Conservation (phyloP, 2,888 invertebrate genomes). For the Troglohyphantes excavatus region DNA sequence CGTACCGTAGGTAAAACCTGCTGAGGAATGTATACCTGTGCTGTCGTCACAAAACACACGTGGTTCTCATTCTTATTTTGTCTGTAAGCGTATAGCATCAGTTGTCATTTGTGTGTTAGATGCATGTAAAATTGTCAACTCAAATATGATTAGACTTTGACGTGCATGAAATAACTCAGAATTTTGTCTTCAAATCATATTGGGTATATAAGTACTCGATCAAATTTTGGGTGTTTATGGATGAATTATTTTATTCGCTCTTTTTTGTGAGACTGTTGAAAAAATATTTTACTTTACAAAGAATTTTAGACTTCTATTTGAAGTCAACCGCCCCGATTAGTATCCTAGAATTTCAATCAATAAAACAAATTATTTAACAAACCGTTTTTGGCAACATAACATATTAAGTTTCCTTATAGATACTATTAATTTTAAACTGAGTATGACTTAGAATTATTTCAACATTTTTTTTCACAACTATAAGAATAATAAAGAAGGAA, state of each 20-base stretch:
- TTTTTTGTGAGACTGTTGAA: conserved; percentile 22
- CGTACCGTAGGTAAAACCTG: conserved; percentile 63
- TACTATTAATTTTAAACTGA: too few species aligned
- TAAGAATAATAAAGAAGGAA: too few species aligned
- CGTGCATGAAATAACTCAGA: conserved; percentile 49
- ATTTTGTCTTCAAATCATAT: conserved; percentile 43
- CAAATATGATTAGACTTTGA: conserved; percentile 58
- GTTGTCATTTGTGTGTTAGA: conserved; percentile 73
- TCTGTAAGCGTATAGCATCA: conserved; percentile 72
- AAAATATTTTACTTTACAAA: neutral
- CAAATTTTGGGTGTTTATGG: conserved; percentile 27
- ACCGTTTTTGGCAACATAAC: too few species aligned
- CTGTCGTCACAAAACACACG: conserved; percentile 59
- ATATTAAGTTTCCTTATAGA: neutral
- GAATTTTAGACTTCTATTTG: too few species aligned
- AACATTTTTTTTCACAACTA: too few species aligned
- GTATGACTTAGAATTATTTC: too few species aligned
- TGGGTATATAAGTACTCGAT: conserved; percentile 32
- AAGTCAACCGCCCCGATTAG: too few species aligned
- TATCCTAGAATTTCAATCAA: too few species aligned
- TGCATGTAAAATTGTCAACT: conserved; percentile 67
- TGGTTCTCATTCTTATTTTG: conserved; percentile 52
- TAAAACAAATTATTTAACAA: too few species aligned
- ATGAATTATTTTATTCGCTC: conserved; percentile 37
- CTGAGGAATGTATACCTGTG: conserved; percentile 56